Percentiles rank a stretch among this genome's conserved stretches.
These are phyloP conservation scores for Troilus luridus DNA, from an alignment of 2,888 invertebrate species.

Conservation along the genomic window DNA sequence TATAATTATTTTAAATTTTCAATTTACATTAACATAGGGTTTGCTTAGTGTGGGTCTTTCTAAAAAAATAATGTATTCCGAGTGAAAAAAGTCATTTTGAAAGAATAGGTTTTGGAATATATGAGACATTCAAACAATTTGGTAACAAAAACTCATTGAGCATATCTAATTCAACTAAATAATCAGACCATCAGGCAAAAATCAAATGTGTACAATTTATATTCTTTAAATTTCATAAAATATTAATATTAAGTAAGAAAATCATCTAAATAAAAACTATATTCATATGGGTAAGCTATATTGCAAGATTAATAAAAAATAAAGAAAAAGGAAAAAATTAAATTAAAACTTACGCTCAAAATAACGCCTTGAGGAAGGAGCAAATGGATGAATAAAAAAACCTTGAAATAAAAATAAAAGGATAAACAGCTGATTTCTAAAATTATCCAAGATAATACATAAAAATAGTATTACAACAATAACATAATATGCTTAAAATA, in stretches of 20 bases:
- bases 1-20: neutral
- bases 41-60: neutral
- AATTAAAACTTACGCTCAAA: constrained; percentile 52
- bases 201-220: neutral
- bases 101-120: neutral
- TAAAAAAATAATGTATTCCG: neutral
- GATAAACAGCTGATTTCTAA: constrained; percentile 16
- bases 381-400: constrained; percentile 44
- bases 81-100: neutral
- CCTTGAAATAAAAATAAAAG: constrained; percentile 48
- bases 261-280: neutral
- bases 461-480: neutral
- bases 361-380: constrained; percentile 48
- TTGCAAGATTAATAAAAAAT: neutral
- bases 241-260: neutral
- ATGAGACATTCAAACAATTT: neutral
- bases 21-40: neutral
- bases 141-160: neutral
- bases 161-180: neutral
- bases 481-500: neutral
- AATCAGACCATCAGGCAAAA: neutral
- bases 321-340: constrained; percentile 1
- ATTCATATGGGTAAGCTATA: neutral
- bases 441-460: constrained; percentile 7
- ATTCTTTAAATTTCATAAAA: neutral